phyloP scores from a whole-genome alignment of 2,888 invertebrate species.

The Megaustenia siamemsis region DNA sequence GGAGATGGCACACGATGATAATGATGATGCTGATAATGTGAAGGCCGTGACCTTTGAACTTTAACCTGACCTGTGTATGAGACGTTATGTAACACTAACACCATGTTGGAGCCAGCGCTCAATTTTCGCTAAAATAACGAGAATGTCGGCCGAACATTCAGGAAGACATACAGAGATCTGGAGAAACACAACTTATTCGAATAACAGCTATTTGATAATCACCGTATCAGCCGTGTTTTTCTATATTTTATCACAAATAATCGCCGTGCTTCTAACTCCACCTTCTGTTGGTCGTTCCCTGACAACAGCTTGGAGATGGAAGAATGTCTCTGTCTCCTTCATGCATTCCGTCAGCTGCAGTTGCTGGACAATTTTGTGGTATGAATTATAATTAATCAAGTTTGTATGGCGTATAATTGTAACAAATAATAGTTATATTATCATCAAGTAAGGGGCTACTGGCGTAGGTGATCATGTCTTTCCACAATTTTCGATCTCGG shows the following conservation, averaged over 20 bases:
- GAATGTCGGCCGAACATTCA: not conserved
- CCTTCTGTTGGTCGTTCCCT: constrained; percentile 20
- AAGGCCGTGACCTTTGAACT: not conserved
- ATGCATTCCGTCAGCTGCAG: constrained; percentile 53
- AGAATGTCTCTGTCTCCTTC: constrained; percentile 56
- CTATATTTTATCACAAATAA: constrained; percentile 37
- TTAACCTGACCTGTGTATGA: constrained; percentile 12
- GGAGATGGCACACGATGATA: no score
- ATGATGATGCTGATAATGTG: not conserved
- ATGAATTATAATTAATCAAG: no score
- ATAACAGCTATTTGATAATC: constrained; percentile 45
- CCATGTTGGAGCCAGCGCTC: not conserved
- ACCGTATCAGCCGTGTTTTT: constrained; percentile 43
- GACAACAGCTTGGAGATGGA: constrained; percentile 55
- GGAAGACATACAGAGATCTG: constrained; percentile 31
- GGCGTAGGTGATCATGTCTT: no score
- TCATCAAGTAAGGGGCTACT: no score
- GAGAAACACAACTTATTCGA: constrained; percentile 31
- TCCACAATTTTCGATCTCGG: no score
- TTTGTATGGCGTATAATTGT: no score
- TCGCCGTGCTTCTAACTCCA: constrained; percentile 13
- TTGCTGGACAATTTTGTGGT: constrained; percentile 53
- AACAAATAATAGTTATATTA: no score
- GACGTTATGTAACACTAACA: not conserved
- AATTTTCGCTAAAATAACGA: not conserved